Base-by-base conservation (phyloP, 1,140 invertebrate genomes). In the Hirudo medicinalis region DNA sequence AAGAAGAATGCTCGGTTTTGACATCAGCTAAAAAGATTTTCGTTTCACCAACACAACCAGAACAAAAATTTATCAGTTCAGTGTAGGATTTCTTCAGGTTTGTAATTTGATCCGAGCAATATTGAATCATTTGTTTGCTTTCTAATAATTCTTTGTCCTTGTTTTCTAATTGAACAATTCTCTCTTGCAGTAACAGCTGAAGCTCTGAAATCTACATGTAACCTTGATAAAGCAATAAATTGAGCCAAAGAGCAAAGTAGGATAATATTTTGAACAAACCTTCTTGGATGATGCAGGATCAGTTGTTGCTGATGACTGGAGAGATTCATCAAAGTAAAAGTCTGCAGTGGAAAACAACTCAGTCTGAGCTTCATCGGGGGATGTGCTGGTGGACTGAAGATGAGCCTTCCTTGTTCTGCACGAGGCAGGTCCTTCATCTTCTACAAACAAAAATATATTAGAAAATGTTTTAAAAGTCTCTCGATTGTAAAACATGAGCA, bases 241-340 rank as follows among this genome's bases (percentile, higher is more conserved):
- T 17, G 6, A 36, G 32, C 32, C 6, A 6, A 49, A 63, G 57
- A 22, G 4, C 22, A 13, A 8, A 11, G 0, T 11, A 63, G 22
- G 20, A 4, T 63, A 63, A 63, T 32, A 63, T 15, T 13, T 20
- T 11, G 22, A 32, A 22, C 76, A 75, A 20, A 70, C 27, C 54
- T 74, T 74, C 27, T 66, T 75, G 49, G 75, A 77, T 22, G 76
- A 75, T 27, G 78, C 77, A 20, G 78, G 77, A 57, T 82, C 82
- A 0, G 80, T 78, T 54, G 80, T 82, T 22, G 81, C 57, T 2
- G 22, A 82, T 20, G 82, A 82, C 32, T 82, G 82, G 80, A 83
- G 80, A 54, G 89, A 91, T 80, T 91, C 90, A 78, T 91, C 89
- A 82, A 91, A 89, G 84, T 90, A 91, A 86, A 88, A 90, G 76